A percentile compares a stretch with the other conserved stretches of the same genome.
These are phyloP conservation scores for Ceramica pisi DNA, from an alignment of 2,888 invertebrate genomes.

Conservation along the genomic window DNA sequence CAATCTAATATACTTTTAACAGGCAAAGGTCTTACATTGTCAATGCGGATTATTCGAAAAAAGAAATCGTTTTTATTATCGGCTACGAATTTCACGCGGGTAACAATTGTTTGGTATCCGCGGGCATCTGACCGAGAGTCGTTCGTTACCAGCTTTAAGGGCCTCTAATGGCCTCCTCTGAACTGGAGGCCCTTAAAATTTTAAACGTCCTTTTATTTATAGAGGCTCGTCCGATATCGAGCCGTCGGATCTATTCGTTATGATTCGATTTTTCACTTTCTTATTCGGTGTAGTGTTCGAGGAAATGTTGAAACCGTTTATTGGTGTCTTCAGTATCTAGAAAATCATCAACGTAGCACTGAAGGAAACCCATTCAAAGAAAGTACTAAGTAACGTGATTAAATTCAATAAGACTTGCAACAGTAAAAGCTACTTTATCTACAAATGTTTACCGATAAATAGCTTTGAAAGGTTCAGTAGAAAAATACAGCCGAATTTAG, in stretches of 20 bases:
- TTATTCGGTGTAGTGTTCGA: slow-evolving; percentile 49
- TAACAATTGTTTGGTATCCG: slow-evolving; percentile 85
- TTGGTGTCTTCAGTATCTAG: neutral
- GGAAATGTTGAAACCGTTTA: slow-evolving; percentile 43
- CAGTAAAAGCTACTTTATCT: slow-evolving; percentile 10
- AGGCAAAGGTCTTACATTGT: slow-evolving; percentile 58
- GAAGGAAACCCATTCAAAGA: neutral
- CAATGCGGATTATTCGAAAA: slow-evolving; percentile 62
- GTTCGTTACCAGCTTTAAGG: slow-evolving; percentile 85
- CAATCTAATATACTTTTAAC: slow-evolving; percentile 56
- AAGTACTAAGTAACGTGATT: neutral
- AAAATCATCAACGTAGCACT: neutral
- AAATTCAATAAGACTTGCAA: neutral
- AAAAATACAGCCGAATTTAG: too few species aligned
- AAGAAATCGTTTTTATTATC: slow-evolving; percentile 74
- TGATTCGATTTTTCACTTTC: slow-evolving; percentile 75
- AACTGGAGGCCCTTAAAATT: slow-evolving; percentile 87
- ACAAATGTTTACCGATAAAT: too few species aligned
- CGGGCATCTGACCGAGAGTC: slow-evolving; percentile 81
- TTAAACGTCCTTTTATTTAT: slow-evolving; percentile 89
- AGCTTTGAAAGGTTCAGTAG: too few species aligned
- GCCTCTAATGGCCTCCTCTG: slow-evolving; percentile 86
- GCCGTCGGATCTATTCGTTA: slow-evolving; percentile 80
- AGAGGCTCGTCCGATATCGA: slow-evolving; percentile 83
- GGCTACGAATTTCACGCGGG: slow-evolving; percentile 82